These are phyloP conservation scores for Sebastes variabilis DNA, from an alignment of 2,797 vertebrate genomes.

Conservation along the genomic window DNA sequence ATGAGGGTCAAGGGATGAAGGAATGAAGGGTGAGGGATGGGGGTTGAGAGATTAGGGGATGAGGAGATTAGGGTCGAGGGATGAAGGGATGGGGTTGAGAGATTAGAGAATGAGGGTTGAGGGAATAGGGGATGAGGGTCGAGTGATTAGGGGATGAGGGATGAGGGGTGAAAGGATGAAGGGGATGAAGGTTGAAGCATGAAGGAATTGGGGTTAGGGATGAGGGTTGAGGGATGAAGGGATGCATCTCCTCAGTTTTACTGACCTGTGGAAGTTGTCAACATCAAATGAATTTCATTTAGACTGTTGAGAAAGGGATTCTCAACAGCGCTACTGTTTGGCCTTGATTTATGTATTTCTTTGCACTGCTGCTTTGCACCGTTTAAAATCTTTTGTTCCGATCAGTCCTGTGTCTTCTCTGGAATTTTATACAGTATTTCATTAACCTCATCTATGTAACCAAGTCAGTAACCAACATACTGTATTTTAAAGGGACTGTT, in stretches of 20 bases:
- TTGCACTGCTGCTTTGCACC: not conserved
- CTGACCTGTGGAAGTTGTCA: not conserved
- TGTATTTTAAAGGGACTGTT: constrained; percentile 6
- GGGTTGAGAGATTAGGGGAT: too few relatives aligned
- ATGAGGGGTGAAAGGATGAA: too few relatives aligned
- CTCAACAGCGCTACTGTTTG: not conserved
- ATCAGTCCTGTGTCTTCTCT: not conserved
- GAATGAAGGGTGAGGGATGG: too few relatives aligned
- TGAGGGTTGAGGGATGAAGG: too few relatives aligned
- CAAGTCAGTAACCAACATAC: constrained; percentile 1
- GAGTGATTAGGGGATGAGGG: too few relatives aligned
- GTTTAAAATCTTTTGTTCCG: not conserved
- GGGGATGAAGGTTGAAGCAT: too few relatives aligned
- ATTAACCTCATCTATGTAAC: not conserved
- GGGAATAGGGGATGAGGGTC: too few relatives aligned
- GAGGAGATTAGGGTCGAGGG: too few relatives aligned
- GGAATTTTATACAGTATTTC: not conserved
- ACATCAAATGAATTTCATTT: not conserved
- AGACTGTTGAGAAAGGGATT: not conserved
- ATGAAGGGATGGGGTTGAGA: too few relatives aligned
- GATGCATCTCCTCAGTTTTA: not conserved
- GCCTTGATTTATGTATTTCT: not conserved
- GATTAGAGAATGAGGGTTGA: too few relatives aligned
- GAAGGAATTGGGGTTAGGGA: too few relatives aligned
- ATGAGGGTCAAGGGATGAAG: too few relatives aligned